Conservation (phyloP, 1,140 invertebrate genomes). For the Plectrocnemia conspersa region DNA sequence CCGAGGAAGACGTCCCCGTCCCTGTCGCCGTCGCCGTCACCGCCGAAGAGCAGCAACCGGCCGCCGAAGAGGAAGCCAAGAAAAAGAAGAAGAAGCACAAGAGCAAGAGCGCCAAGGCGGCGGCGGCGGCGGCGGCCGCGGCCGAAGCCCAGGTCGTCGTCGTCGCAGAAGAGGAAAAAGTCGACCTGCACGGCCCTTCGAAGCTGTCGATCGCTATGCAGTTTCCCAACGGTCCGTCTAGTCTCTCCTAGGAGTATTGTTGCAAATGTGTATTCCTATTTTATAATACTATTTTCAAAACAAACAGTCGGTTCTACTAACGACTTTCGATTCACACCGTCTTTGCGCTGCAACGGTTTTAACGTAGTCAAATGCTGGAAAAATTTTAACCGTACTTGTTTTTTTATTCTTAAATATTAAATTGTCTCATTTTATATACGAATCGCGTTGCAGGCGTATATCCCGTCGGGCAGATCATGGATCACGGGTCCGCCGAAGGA, state of each 20-base stretch:
- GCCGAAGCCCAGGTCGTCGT: no score
- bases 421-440: no score
- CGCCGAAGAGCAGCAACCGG: slow-evolving; percentile 34
- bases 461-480: slow-evolving; percentile 76
- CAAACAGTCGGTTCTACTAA: no score
- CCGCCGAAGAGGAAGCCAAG: slow-evolving; percentile 51
- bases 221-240: slow-evolving; percentile 71
- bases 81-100: slow-evolving; percentile 64
- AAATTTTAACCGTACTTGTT: no score
- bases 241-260: no score
- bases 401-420: no score
- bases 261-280: no score
- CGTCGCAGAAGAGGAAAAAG: slow-evolving; percentile 37
- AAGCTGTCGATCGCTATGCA: slow-evolving; percentile 80
- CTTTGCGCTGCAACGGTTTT: no score
- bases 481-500: slow-evolving; percentile 62
- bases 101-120: slow-evolving; percentile 41
- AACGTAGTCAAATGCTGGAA: no score
- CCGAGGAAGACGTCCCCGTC: slow-evolving; percentile 45
- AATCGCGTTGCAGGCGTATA: slow-evolving; percentile 61
- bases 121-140: slow-evolving; percentile 28
- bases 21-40: slow-evolving; percentile 32
- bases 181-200: slow-evolving; percentile 77
- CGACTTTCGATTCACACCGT: no score
- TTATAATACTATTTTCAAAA: no score